Conservation (phyloP, 2,113 vertebrate species). For the Ailuropoda melanoleuca region DNA sequence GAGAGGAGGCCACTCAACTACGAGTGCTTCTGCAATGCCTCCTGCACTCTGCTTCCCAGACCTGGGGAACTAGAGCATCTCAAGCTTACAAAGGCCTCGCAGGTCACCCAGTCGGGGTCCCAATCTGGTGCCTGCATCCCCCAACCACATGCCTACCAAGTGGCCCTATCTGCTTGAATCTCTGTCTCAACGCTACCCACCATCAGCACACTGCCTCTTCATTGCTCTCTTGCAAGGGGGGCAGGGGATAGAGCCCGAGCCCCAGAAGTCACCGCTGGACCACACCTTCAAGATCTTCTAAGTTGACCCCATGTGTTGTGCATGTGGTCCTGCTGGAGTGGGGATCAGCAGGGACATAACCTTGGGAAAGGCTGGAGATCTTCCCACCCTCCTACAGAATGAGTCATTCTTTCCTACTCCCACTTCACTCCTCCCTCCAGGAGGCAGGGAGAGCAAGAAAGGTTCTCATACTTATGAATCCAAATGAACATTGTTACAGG, state of each 20-base stretch:
- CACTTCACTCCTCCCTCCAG: neutral
- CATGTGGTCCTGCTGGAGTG: rapidly evolving
- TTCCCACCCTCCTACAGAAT: neutral
- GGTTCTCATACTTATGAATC: neutral
- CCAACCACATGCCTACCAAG: neutral
- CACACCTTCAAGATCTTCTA: neutral
- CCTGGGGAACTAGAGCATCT: neutral
- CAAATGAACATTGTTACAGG: neutral
- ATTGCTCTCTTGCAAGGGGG: neutral
- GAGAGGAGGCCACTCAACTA: neutral
- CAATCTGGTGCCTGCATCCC: neutral
- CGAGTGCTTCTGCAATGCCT: neutral
- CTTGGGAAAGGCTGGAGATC: neutral
- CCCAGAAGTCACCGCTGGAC: neutral
- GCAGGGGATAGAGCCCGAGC: neutral
- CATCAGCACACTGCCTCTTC: neutral
- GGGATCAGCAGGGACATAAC: neutral
- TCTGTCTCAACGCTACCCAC: neutral
- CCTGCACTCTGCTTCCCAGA: neutral
- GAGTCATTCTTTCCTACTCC: neutral
- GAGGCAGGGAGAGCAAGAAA: neutral
- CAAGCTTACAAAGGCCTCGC: neutral
- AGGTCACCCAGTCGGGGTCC: neutral
- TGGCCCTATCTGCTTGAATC: neutral
- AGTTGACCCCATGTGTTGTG: neutral